Percentiles rank a stretch among this genome's conserved stretches.
Evolutionary conservation across 1,140 invertebrate genomes (phyloP).

Genomic region (Cydia splendana): DNA sequence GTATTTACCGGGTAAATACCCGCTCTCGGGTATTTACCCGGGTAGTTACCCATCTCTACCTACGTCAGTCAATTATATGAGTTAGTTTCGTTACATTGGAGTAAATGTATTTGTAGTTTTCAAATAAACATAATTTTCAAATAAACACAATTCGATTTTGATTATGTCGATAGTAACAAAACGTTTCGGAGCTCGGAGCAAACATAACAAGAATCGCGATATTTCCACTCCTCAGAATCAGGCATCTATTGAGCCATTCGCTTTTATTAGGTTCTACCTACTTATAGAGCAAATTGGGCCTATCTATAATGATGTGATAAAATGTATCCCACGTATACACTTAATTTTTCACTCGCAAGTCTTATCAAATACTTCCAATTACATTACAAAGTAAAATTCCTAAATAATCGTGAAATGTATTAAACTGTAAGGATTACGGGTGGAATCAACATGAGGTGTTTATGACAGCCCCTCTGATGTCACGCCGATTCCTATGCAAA

Average conservation of each 20-base stretch:
- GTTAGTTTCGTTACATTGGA: too few species aligned
- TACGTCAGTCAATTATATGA: too few species aligned
- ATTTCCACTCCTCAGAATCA: background rate
- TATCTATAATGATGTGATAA: background rate
- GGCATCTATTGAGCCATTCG: background rate
- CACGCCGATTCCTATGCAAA: conserved; percentile 63
- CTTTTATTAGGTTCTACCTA: background rate
- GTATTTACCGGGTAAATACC: too few species aligned
- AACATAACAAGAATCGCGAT: background rate
- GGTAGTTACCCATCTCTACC: too few species aligned
- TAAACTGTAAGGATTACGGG: conserved; percentile 38
- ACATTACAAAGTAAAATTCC: background rate
- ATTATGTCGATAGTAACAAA: too few species aligned
- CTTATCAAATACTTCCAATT: background rate
- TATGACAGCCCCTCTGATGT: conserved; percentile 52
- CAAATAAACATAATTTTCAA: too few species aligned
- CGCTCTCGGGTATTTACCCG: too few species aligned
- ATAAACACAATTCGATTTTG: too few species aligned
- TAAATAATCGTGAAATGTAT: conserved; percentile 3
- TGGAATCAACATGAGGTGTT: conserved; percentile 49
- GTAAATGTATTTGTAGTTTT: too few species aligned
- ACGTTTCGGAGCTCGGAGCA: too few species aligned
- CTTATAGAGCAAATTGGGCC: background rate
- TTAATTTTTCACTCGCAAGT: background rate
- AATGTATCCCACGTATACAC: background rate